Evolutionary conservation across 2,113 vertebrate genomes (phyloP), one percentile per base, ranked within the genome.

Genomic region (Antennarius striatus): DNA sequence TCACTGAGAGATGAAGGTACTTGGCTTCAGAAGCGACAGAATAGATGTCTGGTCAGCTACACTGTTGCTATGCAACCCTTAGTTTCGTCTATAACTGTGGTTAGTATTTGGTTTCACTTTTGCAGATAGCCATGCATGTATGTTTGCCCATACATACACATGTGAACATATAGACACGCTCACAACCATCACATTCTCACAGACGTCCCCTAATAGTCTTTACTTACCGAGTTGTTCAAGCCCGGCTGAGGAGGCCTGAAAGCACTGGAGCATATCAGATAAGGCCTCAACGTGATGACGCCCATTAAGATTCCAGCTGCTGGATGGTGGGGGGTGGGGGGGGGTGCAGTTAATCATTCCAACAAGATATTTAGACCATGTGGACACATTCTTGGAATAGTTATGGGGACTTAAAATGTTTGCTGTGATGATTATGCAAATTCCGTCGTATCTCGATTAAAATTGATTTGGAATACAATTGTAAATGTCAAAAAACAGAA

Each of bases 41-140:
- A 82, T 68, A 81, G 75, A 85, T 87, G 88, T 85, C 75, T 89
- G 88, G 89, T 92, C 91, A 91, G 90, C 82, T 68, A 71, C 73
- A 85, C 90, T 88, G 91, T 93, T 93, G 91, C 92, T 92, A 93
- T 90, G 92, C 91, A 92, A 93, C 91, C 85, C 85, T 74, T 80
- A 70, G 74, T 84, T 90, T 85, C 39, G 36, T 80, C 84, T 73
- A 67, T 80, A 82, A 82, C 77, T 80, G 73, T 71, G 85, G 77
- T 73, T 71, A 22, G 74, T 73, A 73, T 83, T 83, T 68, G 67
- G 81, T 84, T 76, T 84, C 56, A 50, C 77, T 86, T 77, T 73
- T 67, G 63, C 82, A 66, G 82, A 29, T 80, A 68, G 51, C n/a
- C 51, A 73, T 11, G 4, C 69, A 80, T 73, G 66, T 69, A 70